These are phyloP conservation scores for Chlorospingus semifuscus DNA, from an alignment of 2,797 vertebrate genomes.

Conservation along the genomic window DNA sequence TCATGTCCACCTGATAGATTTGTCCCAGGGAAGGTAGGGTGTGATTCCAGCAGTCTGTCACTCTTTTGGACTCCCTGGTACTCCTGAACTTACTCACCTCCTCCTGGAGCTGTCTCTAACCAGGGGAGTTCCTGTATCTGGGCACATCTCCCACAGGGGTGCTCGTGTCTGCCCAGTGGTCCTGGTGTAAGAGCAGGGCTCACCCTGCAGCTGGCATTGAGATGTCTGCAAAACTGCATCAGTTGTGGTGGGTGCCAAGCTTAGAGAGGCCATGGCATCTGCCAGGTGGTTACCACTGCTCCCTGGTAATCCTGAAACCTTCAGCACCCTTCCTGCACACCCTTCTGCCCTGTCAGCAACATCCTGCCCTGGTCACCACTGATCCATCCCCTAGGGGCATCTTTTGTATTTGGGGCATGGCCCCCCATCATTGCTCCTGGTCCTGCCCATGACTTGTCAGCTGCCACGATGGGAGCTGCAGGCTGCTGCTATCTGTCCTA, in stretches of 20 bases:
- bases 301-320: too few relatives aligned
- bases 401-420: neutral
- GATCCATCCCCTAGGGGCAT: rapidly evolving
- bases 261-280: neutral
- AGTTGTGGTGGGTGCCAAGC: neutral
- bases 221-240: neutral
- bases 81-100: neutral
- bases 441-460: neutral
- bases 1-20: neutral
- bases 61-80: neutral
- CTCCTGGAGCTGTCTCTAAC: neutral
- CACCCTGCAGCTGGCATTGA: rapidly evolving
- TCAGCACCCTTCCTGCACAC: neutral
- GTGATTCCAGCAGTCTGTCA: neutral
- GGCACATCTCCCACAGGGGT: rapidly evolving
- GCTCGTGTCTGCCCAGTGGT: rapidly evolving
- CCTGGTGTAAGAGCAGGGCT: neutral
- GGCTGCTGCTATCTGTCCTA: neutral
- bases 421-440: rapidly evolving
- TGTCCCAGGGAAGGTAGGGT: neutral
- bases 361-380: rapidly evolving
- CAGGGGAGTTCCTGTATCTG: neutral
- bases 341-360: neutral
- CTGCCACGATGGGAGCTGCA: rapidly evolving
- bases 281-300: neutral